Percentiles rank a stretch among this genome's conserved stretches.
Evolutionary conservation across 2,113 vertebrate genomes (phyloP).

Genomic region (Pedionomus torquatus): DNA sequence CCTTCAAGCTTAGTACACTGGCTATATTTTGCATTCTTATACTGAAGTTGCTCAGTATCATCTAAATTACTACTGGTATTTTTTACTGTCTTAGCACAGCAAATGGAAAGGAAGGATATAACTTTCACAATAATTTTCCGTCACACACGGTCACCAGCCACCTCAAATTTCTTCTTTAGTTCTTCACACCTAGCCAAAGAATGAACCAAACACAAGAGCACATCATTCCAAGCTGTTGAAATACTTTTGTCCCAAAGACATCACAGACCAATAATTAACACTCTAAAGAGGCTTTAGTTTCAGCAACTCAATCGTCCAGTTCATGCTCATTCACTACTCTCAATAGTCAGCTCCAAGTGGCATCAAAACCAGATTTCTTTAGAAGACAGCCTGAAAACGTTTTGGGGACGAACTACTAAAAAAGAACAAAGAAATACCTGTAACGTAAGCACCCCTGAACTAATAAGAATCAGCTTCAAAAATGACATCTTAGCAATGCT

Average conservation of each 20-base stretch:
- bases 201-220: rapidly evolving
- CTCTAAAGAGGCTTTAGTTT: neutral
- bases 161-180: neutral
- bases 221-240: neutral
- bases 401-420: neutral
- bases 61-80: neutral
- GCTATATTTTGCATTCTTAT: neutral
- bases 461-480: neutral
- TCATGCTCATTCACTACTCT: neutral
- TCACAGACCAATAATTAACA: neutral
- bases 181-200: neutral
- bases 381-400: neutral
- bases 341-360: neutral
- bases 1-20: neutral
- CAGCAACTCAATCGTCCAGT: neutral
- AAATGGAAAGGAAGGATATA: neutral
- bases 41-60: neutral
- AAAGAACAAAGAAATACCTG: neutral
- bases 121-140: neutral
- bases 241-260: neutral
- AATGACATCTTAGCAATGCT: neutral
- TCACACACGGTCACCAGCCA: neutral
- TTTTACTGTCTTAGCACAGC: neutral
- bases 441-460: neutral
- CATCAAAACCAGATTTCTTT: neutral